Base-by-base conservation (phyloP, 2,113 vertebrate genomes). In the Penelope pileata region DNA sequence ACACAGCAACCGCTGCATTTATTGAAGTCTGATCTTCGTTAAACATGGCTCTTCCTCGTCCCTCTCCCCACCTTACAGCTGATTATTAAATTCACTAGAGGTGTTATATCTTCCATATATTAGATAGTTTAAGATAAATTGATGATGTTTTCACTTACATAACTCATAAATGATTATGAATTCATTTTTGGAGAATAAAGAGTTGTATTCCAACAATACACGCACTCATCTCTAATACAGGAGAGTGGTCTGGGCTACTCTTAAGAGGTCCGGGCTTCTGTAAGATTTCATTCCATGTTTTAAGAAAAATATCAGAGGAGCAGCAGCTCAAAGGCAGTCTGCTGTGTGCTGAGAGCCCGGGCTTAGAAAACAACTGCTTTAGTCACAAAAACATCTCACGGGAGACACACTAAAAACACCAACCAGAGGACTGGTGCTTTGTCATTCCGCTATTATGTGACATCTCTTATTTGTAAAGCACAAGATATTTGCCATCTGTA, bases 91-190 rank as follows among this genome's bases (percentile, higher is more conserved):
- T 34, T 80, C 24, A 63, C 13, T 26, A 78, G 27, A 85, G 90
- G 36, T 23, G 22, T 5, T 53, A 10, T 4, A 38, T 42, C 47
- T 56, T 59, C 15, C 1, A 0, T 38, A 9, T 45, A 21, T n/a
- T 58, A 38, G 5, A 9, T 6, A 73, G 83, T 64, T 32, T 2
- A 43, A 73, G 68, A 40, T 63, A 72, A 72, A 63, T n/a, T 5
- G 29, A 43, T 36, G n/a, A 62, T 74, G 10, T 42, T 59, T 72
- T 93, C 90, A 75, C 18, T 70, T 50, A 30, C 21, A 53, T 9
- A 19, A 86, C 15, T 45, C 70, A 79, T 14, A 80, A 74, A 70
- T 67, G 7, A 67, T 21, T 40, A 48, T 3, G 8, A 87, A 66
- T n/a, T 72, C 45, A 7, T 21, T 74, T 83, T 58, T 86, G 8